Evolutionary conservation across 2,113 vertebrate genomes (phyloP).

Genomic region (Entelurus aequoreus): DNA sequence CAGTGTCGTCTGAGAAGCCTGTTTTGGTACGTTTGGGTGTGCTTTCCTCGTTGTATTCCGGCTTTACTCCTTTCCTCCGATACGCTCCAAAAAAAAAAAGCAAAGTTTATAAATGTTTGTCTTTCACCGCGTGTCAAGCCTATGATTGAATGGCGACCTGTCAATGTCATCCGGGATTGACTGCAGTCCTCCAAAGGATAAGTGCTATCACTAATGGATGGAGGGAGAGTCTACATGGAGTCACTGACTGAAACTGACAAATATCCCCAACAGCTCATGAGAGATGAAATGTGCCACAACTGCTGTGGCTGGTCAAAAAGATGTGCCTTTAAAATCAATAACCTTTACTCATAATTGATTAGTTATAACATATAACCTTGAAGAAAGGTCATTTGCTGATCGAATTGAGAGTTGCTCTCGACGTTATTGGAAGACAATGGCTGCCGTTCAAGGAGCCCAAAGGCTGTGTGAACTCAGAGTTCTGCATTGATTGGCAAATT

Average conservation of each 20-base stretch:
- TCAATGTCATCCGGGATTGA: conserved; percentile 9
- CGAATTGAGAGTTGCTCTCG: too few relatives aligned
- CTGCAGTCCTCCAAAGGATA: conserved; percentile 9
- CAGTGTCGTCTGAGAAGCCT: not conserved
- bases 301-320: not conserved
- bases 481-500: too few relatives aligned
- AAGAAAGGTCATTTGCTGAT: too few relatives aligned
- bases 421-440: too few relatives aligned
- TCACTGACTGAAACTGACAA: conserved; percentile 11
- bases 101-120: conserved; percentile 1
- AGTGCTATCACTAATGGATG: conserved; percentile 2
- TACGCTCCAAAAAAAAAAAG: too few relatives aligned
- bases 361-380: too few relatives aligned
- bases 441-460: too few relatives aligned
- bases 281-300: conserved; percentile 1
- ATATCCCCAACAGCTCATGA: not conserved
- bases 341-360: too few relatives aligned
- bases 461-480: too few relatives aligned
- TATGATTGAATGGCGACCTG: conserved; percentile 3
- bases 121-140: not conserved
- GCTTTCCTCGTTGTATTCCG: not conserved
- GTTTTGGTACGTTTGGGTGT: not conserved
- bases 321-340: too few relatives aligned
- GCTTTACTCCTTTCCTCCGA: not conserved
- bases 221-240: not conserved